phyloP scores from a whole-genome alignment of 2,888 invertebrate genomes.

The Subacronicta megacephala region DNA sequence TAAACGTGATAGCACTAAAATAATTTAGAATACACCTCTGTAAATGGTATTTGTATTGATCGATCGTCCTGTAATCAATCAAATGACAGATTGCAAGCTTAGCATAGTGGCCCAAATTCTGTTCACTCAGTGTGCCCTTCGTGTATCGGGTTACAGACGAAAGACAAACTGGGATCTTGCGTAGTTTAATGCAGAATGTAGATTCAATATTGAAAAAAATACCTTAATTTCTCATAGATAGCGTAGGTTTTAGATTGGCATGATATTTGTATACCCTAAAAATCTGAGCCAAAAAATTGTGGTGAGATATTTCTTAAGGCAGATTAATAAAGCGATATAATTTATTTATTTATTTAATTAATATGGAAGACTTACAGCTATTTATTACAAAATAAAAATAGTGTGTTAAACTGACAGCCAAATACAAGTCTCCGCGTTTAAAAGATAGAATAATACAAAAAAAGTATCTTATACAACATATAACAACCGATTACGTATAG shows the following conservation, averaged over 20 bases:
- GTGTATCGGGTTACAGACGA: slow-evolving; percentile 58
- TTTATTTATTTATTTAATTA: too few species aligned
- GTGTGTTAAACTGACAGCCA: too few species aligned
- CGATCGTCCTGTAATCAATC: slow-evolving; percentile 66
- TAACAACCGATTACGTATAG: too few species aligned
- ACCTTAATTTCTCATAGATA: slow-evolving; percentile 8
- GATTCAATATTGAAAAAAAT: slow-evolving; percentile 9
- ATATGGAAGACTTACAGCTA: too few species aligned
- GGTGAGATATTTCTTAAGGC: background rate
- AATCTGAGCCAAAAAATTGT: background rate
- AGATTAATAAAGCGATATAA: background rate
- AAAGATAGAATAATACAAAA: too few species aligned
- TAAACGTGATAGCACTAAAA: too few species aligned
- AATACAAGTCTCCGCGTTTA: too few species aligned
- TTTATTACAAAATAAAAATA: too few species aligned
- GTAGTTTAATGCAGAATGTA: slow-evolving; percentile 29
- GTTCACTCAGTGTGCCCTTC: slow-evolving; percentile 50
- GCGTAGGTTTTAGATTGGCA: slow-evolving; percentile 16
- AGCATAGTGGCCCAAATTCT: slow-evolving; percentile 47
- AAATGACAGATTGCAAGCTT: slow-evolving; percentile 56
- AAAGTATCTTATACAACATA: too few species aligned
- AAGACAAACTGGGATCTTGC: slow-evolving; percentile 41
- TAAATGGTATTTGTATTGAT: too few species aligned
- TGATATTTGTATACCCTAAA: background rate
- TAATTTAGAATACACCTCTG: too few species aligned